Conservation (phyloP, 2,113 vertebrate species). For the Bubo scandiacus region DNA sequence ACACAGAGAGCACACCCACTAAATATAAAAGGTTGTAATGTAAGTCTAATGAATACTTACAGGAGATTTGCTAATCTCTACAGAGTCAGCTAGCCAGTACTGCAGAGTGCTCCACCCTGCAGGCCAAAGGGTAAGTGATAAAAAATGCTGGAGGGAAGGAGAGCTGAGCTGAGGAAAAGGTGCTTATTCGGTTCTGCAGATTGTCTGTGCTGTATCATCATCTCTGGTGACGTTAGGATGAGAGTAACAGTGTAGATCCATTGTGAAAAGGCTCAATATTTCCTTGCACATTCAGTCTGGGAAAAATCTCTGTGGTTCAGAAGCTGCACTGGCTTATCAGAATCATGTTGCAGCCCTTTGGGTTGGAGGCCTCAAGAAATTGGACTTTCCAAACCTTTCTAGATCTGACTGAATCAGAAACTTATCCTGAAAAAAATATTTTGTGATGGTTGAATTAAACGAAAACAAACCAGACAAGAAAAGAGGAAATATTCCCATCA, state of each 20-base stretch:
- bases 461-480: not conserved
- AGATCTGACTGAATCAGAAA: not conserved
- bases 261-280: not conserved
- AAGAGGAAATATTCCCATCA: not conserved
- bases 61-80: not conserved
- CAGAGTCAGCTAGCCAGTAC: not conserved
- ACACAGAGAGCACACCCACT: not conserved
- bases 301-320: not conserved
- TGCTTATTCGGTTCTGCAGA: not conserved
- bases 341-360: not conserved
- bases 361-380: not conserved
- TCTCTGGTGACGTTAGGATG: not conserved
- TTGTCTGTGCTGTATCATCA: not conserved
- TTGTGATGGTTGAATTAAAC: not conserved
- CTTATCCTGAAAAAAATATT: not conserved
- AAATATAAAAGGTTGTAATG: not conserved
- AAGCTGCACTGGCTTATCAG: not conserved
- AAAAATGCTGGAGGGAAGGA: not conserved
- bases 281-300: not conserved
- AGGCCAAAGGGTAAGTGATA: not conserved
- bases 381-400: not conserved
- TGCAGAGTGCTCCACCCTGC: not conserved
- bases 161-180: not conserved
- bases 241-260: not conserved
- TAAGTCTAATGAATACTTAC: not conserved